Evolutionary conservation across 2,797 vertebrate genomes (phyloP).

Genomic region (Eremophila alpestris): DNA sequence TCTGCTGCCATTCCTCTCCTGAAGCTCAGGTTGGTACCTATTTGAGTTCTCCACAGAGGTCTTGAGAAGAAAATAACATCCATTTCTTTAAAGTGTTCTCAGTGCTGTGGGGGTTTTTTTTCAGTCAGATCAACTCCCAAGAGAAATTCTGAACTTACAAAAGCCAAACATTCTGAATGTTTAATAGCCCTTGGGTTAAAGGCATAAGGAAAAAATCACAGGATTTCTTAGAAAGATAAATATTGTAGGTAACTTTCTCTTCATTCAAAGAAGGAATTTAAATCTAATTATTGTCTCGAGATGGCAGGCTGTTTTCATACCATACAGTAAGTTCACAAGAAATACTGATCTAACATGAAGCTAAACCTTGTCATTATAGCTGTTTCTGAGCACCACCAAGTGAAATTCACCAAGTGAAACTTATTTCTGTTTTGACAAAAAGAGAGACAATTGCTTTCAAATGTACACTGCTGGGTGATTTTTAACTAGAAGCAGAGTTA

Average conservation of each 20-base stretch:
- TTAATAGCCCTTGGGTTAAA: not conserved
- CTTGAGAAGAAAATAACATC: not conserved
- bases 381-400: not conserved
- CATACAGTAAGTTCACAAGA: not conserved
- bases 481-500: not conserved
- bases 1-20: not conserved
- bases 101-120: not conserved
- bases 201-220: not conserved
- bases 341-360: not conserved
- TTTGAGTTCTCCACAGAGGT: not conserved
- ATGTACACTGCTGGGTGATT: not conserved
- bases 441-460: not conserved
- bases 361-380: not conserved
- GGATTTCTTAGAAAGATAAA: not conserved
- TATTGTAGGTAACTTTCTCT: not conserved
- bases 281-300: not conserved
- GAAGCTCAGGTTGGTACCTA: not conserved
- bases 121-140: not conserved
- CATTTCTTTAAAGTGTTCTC: not conserved
- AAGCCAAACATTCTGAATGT: not conserved
- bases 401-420: not conserved
- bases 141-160: not conserved
- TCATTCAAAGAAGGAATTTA: not conserved
- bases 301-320: not conserved
- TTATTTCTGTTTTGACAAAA: not conserved